Conservation (phyloP, 2,888 invertebrate genomes). For the Pecten maximus region DNA sequence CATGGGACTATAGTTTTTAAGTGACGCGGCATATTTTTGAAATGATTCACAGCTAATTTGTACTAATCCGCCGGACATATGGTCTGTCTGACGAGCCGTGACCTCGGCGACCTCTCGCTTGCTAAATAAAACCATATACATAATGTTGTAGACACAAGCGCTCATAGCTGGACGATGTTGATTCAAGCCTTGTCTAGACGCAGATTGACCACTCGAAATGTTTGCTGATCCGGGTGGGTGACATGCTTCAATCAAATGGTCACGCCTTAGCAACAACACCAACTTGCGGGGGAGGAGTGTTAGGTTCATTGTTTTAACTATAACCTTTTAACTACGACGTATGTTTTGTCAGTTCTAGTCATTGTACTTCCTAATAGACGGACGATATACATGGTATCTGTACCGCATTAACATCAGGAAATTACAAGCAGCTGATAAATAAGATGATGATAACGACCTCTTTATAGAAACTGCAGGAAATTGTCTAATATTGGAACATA, state of each 20-base stretch:
- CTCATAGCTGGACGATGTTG: background rate
- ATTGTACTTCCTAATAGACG: too few species aligned
- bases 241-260: background rate
- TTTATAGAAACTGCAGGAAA: too few species aligned
- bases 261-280: constrained; percentile 7
- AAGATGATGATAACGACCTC: too few species aligned
- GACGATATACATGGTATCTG: too few species aligned
- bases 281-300: background rate
- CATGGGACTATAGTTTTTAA: background rate
- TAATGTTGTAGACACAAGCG: background rate
- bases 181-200: constrained; percentile 35
- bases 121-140: background rate
- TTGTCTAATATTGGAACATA: too few species aligned
- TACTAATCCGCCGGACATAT: background rate
- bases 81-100: background rate
- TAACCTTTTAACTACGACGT: too few species aligned
- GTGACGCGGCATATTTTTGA: background rate
- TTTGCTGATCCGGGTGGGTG: constrained; percentile 14
- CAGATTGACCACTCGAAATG: constrained; percentile 27
- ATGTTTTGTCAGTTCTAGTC: too few species aligned
- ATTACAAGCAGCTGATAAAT: too few species aligned
- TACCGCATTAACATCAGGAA: too few species aligned
- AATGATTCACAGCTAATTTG: background rate
- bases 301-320: too few species aligned
- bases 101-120: background rate